Percentiles rank a stretch among this genome's conserved stretches.
These are phyloP conservation scores for Scomberomorus guttatus DNA, from an alignment of 2,797 vertebrate genomes.

Conservation along the genomic window DNA sequence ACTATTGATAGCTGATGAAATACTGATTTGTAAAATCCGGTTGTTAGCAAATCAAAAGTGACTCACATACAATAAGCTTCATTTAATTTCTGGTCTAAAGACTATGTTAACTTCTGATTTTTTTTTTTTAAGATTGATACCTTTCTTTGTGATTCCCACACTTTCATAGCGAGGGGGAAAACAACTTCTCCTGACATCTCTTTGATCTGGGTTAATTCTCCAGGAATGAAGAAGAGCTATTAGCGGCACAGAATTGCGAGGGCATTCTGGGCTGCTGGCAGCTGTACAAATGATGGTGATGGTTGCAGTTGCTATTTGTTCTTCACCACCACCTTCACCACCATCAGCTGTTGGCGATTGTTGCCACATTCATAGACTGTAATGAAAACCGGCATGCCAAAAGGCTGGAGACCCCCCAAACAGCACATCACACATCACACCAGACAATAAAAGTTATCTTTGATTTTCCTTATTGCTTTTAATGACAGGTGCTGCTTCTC, in stretches of 20 bases:
- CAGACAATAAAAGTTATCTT: background rate
- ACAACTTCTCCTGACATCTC: slow-evolving; percentile 28
- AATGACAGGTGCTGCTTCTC: background rate
- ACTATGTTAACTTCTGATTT: background rate
- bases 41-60: background rate
- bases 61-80: background rate
- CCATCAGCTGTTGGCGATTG: slow-evolving; percentile 79
- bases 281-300: slow-evolving; percentile 83
- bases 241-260: slow-evolving; percentile 73
- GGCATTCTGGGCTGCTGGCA: slow-evolving; percentile 72
- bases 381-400: slow-evolving; percentile 63
- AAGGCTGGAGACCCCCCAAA: slow-evolving; percentile 31
- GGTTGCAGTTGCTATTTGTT: slow-evolving; percentile 81
- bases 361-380: slow-evolving; percentile 78
- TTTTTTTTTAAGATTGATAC: background rate
- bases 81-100: too few species aligned
- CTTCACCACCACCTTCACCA: slow-evolving; percentile 66
- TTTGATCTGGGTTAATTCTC: slow-evolving; percentile 60
- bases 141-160: slow-evolving; percentile 16
- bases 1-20: background rate
- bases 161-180: background rate
- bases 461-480: background rate
- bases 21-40: background rate
- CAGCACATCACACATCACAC: slow-evolving; percentile 1
- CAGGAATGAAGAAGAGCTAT: slow-evolving; percentile 80